phyloP scores from a whole-genome alignment of 2,888 invertebrate genomes.

The Adineta ricciae region DNA sequence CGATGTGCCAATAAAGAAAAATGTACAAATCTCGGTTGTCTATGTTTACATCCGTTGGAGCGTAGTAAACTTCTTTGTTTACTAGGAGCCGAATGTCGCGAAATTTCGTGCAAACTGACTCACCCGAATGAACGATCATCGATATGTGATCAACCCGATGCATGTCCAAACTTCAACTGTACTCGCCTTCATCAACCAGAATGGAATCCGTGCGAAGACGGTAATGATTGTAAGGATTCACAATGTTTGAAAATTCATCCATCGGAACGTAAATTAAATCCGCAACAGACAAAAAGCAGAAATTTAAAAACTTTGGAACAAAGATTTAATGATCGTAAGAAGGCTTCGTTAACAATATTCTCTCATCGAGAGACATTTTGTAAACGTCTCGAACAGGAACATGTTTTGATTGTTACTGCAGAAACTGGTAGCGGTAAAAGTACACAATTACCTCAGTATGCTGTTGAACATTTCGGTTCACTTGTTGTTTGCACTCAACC shows the following conservation, averaged over 20 bases:
- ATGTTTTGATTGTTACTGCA: conserved; percentile 70
- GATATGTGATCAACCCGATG: background rate
- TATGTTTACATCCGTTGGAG: background rate
- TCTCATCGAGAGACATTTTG: background rate
- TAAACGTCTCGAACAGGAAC: conserved; percentile 62
- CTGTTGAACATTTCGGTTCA: conserved; percentile 74
- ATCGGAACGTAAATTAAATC: background rate
- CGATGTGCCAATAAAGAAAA: background rate
- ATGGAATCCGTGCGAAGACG: background rate
- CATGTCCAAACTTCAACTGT: background rate
- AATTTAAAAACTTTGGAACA: background rate
- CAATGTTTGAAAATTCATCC: background rate
- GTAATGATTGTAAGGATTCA: background rate
- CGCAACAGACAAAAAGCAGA: background rate
- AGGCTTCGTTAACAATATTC: background rate
- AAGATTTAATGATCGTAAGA: background rate
- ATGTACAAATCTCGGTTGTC: background rate
- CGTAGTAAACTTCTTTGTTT: background rate
- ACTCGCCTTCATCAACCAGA: background rate
- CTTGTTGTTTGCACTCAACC: conserved; percentile 82
- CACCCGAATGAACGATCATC: background rate
- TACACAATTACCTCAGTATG: conserved; percentile 59
- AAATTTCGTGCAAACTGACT: background rate
- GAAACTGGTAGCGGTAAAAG: conserved; percentile 58
- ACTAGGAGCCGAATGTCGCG: background rate